phyloP scores from a whole-genome alignment of 2,797 vertebrate genomes.

The Ceryle rudis region DNA sequence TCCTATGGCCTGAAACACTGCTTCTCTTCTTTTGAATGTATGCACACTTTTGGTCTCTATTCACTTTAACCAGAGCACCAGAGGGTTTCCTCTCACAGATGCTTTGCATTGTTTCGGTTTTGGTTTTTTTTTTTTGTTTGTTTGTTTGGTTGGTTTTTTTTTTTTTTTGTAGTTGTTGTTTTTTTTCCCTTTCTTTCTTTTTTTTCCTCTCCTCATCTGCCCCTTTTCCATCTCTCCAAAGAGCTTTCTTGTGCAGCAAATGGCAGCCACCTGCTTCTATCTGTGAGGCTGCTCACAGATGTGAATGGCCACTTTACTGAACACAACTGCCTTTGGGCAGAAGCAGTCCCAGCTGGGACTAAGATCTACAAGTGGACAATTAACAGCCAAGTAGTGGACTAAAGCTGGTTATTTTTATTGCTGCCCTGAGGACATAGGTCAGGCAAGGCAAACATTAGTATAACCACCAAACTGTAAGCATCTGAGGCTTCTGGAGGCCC shows the following conservation, averaged over 20 bases:
- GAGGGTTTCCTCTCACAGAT: neutral
- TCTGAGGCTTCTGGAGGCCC: conserved; percentile 26
- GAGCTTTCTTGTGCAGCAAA: conserved; percentile 24
- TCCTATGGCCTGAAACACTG: neutral
- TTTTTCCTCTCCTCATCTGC: neutral
- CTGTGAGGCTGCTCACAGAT: neutral
- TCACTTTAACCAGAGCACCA: neutral
- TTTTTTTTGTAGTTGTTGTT: no score
- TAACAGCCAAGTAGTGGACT: conserved; percentile 68
- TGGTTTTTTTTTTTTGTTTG: no score
- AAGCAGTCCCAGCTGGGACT: conserved; percentile 62
- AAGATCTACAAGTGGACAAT: conserved; percentile 64
- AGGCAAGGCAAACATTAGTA: conserved; percentile 42
- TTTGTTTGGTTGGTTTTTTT: no score
- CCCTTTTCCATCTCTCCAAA: neutral
- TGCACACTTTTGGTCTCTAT: neutral
- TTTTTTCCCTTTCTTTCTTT: rapidly evolving
- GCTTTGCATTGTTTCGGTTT: neutral
- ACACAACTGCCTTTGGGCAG: conserved; percentile 60
- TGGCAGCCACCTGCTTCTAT: conserved; percentile 52
- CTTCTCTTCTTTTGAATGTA: neutral
- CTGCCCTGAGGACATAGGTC: conserved; percentile 62
- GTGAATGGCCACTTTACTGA: conserved; percentile 4
- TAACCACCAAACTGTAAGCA: conserved; percentile 38
- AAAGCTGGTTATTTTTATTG: conserved; percentile 67